A percentile compares a stretch with the other conserved stretches of the same genome.
phyloP scores from a whole-genome alignment of 1,140 invertebrate genomes.

The Acyrthosiphon pisum region DNA sequence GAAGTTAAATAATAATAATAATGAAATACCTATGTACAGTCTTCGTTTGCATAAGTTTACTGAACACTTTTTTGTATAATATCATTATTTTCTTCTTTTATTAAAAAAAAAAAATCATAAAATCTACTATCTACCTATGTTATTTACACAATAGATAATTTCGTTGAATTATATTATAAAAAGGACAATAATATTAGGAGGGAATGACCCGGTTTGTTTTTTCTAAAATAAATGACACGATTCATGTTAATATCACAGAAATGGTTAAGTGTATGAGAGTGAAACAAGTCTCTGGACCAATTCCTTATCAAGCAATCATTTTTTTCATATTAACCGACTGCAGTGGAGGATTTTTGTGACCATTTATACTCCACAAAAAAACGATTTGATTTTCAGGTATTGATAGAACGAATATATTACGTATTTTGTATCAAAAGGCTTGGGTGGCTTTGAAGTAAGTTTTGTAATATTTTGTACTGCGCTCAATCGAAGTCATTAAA shows the following conservation, averaged over 20 bases:
- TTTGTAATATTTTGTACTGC: no score
- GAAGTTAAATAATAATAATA: constrained; percentile 30
- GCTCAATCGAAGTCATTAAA: no score
- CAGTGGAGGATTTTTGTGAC: no score
- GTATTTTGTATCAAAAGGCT: no score
- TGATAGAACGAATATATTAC: no score
- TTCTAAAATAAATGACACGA: background rate
- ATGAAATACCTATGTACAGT: background rate
- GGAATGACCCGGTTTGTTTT: background rate
- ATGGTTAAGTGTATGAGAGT: background rate
- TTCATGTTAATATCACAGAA: background rate
- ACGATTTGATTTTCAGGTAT: no score
- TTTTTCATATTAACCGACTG: no score
- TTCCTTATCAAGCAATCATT: no score
- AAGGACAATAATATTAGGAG: background rate
- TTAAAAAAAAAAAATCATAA: background rate
- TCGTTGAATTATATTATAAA: background rate
- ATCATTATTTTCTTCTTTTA: background rate
- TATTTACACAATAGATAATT: background rate
- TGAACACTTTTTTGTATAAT: background rate
- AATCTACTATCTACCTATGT: background rate
- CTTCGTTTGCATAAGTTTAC: background rate
- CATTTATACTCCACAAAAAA: no score
- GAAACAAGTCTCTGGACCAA: background rate
- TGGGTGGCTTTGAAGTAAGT: no score